Percentiles rank a stretch among this genome's conserved stretches.
Evolutionary conservation across 2,797 vertebrate species (phyloP).

Genomic region (Hypotaenidia okinawae): DNA sequence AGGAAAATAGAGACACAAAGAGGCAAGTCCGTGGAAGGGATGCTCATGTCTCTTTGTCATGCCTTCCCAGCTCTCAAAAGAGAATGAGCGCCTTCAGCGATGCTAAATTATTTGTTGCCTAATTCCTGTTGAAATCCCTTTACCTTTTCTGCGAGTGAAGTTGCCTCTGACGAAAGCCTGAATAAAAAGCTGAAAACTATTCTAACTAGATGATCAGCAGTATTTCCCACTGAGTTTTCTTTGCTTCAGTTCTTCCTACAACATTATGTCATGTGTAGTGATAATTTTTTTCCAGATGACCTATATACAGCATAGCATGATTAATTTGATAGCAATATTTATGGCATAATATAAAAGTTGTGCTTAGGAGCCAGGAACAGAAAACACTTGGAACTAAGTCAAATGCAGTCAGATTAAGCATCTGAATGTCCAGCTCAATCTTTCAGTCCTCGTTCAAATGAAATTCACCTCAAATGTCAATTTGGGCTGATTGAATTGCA

Average conservation of each 20-base stretch:
- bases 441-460: neutral
- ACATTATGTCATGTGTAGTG: neutral
- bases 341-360: constrained; percentile 29
- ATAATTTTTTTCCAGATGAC: constrained; percentile 38
- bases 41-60: constrained; percentile 22
- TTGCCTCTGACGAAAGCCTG: neutral
- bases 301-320: neutral
- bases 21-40: neutral
- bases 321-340: constrained; percentile 43
- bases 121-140: constrained; percentile 21
- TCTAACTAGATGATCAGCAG: neutral
- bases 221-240: neutral
- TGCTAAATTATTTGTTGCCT: constrained; percentile 23
- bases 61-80: neutral
- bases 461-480: constrained; percentile 7
- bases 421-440: constrained; percentile 10
- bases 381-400: constrained; percentile 36
- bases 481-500: neutral
- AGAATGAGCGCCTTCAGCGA: neutral
- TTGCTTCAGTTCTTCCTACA: neutral
- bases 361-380: constrained; percentile 18
- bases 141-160: constrained; percentile 13
- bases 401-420: constrained; percentile 12
- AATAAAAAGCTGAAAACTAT: neutral
- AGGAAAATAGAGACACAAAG: constrained; percentile 25